A percentile compares a stretch with the other conserved stretches of the same genome.
Conservation (phyloP, 2,113 vertebrate genomes). For the Stigmatopora argus region DNA sequence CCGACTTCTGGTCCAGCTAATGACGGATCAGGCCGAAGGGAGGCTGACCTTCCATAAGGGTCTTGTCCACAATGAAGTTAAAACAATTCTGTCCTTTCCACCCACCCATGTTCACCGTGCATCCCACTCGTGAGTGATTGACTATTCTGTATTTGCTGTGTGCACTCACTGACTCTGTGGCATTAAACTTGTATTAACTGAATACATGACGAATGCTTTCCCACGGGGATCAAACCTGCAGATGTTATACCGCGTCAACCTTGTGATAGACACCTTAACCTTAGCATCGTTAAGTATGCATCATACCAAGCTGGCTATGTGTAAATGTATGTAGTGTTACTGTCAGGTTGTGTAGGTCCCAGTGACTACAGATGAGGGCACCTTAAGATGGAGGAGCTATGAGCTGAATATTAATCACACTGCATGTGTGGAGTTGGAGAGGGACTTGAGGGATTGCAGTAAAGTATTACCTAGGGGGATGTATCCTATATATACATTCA, state of each 20-base stretch:
- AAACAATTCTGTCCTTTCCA: constrained; percentile 14
- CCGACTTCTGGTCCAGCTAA: no score
- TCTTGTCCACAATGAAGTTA: no score
- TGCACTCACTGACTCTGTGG: constrained; percentile 30
- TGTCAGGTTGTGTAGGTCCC: constrained; percentile 42
- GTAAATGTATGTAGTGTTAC: constrained; percentile 47
- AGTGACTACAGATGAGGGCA: constrained; percentile 21
- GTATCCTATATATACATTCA: constrained; percentile 23
- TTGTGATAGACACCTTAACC: constrained; percentile 58
- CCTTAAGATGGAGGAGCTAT: constrained; percentile 29
- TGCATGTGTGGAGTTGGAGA: constrained; percentile 22
- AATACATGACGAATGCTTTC: constrained; percentile 39
- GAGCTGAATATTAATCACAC: constrained; percentile 57
- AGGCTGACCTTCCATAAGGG: no score
- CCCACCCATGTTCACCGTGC: constrained; percentile 5
- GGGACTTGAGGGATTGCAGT: constrained; percentile 12
- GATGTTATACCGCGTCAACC: constrained; percentile 36
- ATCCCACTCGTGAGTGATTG: constrained; percentile 25
- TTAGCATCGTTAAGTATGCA: constrained; percentile 27
- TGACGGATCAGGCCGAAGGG: no score
- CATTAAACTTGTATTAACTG: constrained; percentile 51
- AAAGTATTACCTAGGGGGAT: constrained; percentile 15
- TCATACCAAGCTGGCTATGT: constrained; percentile 21
- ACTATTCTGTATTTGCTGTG: constrained; percentile 27
- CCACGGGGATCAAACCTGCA: constrained; percentile 43